phyloP scores from a whole-genome alignment of 2,113 vertebrate genomes.

The Aix galericulata region DNA sequence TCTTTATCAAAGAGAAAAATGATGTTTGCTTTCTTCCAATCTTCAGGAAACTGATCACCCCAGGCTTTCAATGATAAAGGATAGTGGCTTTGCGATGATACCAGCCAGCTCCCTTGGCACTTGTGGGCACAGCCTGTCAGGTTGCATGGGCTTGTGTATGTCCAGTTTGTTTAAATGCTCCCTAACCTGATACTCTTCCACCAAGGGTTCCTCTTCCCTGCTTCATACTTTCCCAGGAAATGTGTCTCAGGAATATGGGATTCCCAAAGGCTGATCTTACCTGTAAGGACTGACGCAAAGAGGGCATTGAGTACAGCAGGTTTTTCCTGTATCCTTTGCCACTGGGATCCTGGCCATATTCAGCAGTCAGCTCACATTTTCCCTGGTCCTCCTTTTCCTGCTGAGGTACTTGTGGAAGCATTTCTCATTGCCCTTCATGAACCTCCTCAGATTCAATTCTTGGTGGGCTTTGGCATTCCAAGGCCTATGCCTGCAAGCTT shows the following conservation, averaged over 20 bases:
- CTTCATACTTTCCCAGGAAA: not conserved
- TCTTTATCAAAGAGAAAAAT: not conserved
- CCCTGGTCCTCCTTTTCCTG: not conserved
- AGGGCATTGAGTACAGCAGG: not conserved
- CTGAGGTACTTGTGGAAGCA: not conserved
- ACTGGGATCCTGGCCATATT: not conserved
- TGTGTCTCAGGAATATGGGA: not conserved
- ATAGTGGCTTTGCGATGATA: not conserved
- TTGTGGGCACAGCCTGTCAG: not conserved
- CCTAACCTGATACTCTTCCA: not conserved
- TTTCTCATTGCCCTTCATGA: not conserved
- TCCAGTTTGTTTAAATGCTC: not conserved
- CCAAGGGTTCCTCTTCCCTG: not conserved
- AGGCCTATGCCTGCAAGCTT: not conserved
- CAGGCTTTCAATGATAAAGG: not conserved
- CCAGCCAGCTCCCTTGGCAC: rapidly evolving
- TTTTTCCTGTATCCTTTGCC: not conserved
- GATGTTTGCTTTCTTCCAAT: not conserved
- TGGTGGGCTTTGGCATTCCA: not conserved
- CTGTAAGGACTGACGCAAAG: not conserved
- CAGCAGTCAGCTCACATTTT: not conserved
- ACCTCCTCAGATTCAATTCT: not conserved
- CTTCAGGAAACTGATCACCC: not conserved
- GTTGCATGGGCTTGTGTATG: rapidly evolving
- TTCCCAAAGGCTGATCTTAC: not conserved